Percentiles rank a stretch among this genome's conserved stretches.
These are phyloP conservation scores for Vulpes ferrilata DNA, from an alignment of 2,113 vertebrate genomes.

Conservation along the genomic window DNA sequence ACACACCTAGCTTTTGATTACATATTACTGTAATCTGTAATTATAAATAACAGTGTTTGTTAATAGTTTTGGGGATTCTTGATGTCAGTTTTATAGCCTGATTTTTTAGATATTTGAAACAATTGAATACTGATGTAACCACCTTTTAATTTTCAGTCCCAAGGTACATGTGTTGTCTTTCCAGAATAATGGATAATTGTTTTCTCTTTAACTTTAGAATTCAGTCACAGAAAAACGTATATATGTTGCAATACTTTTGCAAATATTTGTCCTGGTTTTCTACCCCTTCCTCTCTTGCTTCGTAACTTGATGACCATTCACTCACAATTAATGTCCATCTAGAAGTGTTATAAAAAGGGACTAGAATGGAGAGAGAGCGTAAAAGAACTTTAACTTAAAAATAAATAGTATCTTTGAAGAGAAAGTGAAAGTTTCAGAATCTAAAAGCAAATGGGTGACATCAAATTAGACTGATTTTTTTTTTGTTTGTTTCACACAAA, in stretches of 20 bases:
- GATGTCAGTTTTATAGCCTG: background rate
- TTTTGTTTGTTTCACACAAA: background rate
- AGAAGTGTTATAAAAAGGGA: background rate
- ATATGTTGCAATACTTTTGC: background rate
- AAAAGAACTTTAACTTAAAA: constrained; percentile 21
- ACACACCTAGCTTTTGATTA: constrained; percentile 27
- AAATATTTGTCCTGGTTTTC: background rate
- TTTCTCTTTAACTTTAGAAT: constrained; percentile 12
- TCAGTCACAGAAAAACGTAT: background rate
- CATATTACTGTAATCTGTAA: background rate
- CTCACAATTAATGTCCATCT: background rate
- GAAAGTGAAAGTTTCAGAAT: constrained; percentile 8
- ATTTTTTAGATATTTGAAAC: constrained; percentile 17
- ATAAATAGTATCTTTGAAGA: constrained; percentile 34
- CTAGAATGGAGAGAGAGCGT: background rate
- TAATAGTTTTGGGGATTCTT: background rate
- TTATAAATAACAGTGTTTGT: background rate
- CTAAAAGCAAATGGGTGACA: background rate
- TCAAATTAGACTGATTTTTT: background rate
- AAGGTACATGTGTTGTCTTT: background rate
- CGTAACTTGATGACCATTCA: constrained; percentile 5
- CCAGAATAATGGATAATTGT: background rate
- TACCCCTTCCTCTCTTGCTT: background rate
- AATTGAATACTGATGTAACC: background rate
- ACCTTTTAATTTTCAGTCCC: constrained; percentile 47